Base-by-base conservation (phyloP, 2,113 vertebrate genomes). In the Nettapus auritus region DNA sequence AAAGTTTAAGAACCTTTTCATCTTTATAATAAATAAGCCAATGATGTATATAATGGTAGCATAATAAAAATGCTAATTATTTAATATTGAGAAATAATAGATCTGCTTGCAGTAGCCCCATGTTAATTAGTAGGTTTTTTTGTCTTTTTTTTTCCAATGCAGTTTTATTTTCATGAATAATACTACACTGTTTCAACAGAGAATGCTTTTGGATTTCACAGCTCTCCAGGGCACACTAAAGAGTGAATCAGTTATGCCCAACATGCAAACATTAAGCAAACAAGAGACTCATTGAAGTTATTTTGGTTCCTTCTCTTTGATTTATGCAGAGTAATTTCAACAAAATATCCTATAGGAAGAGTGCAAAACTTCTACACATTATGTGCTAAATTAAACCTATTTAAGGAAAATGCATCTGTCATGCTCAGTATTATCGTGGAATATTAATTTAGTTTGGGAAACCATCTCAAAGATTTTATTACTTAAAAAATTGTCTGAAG, bases 241-340 rank as follows among this genome's bases (percentile, higher is more conserved):
- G 48, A 94, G 68, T 3, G 16, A 96, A 95, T 96, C 95, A 91
- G 84, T 92, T 93, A 88, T 90, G 77, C 80, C 87, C 59, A 79
- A 86, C 60, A 28, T 79, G 63, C 79, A 96, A 96, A 75, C 67
- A 84, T 29, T 90, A 87, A 88, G 75, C 81, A 97, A 98, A 96
- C 88, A 91, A 53, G 77, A 92, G 82, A 94, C 67, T 84, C 74
- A 89, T 66, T 94, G 40, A 81, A 95, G 89, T 80, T 97, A 96
- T 95, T 97, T 96, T 88, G 18, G 94, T 85, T 60, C 42, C 68
- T 90, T 87, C 36, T 68, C 76, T 90, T 95, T 93, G 90, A 91
- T 90, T 84, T 96, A 96, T 86, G 23, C 5, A 60, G 60, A 88
- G 79, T 95, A 96, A 98, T 97, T 97, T 97, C 93, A 90, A 82